Evolutionary conservation across 2,113 vertebrate species (phyloP).

Genomic region (Bubalus kerabau): DNA sequence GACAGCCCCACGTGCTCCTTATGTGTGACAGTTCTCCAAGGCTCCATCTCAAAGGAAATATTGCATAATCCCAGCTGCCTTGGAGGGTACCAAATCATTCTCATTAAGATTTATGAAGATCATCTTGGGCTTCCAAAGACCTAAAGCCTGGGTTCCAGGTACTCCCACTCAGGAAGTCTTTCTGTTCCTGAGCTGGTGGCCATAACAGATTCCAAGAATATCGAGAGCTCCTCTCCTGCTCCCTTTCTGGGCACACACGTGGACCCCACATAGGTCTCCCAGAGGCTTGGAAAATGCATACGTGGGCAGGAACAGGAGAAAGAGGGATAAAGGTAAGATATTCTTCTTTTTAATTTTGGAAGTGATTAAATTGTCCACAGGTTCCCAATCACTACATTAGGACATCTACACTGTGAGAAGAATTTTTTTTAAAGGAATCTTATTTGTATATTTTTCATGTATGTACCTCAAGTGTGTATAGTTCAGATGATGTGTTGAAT

Average conservation of each 20-base stretch:
- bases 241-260: background rate
- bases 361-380: background rate
- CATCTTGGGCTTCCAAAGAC: background rate
- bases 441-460: background rate
- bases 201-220: background rate
- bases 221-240: background rate
- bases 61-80: background rate
- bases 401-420: background rate
- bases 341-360: background rate
- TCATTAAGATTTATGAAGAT: background rate
- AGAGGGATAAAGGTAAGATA: background rate
- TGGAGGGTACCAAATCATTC: background rate
- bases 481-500: background rate
- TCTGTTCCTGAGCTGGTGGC: background rate
- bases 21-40: background rate
- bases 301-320: background rate
- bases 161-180: background rate
- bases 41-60: background rate
- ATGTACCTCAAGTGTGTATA: background rate
- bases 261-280: background rate
- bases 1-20: background rate
- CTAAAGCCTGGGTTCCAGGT: background rate
- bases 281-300: background rate
- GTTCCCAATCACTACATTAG: background rate
- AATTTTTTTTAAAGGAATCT: background rate